Conservation (phyloP, 2,113 vertebrate species). For the Nesogale talazaci region DNA sequence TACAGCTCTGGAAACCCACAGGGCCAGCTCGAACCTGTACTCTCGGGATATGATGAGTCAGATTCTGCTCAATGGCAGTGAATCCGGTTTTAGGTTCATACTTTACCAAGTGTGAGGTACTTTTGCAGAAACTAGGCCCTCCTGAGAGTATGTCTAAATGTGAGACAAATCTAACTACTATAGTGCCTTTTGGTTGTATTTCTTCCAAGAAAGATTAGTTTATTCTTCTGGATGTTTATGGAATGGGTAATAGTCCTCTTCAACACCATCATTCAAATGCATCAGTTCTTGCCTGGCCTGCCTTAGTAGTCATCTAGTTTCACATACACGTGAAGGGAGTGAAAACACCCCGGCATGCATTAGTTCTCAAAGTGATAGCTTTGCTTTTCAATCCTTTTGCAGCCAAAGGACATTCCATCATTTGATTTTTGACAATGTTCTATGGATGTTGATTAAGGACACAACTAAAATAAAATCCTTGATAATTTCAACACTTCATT, state of each 20-base stretch:
- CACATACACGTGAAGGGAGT: neutral
- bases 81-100: neutral
- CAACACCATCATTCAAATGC: neutral
- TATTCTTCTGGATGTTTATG: neutral
- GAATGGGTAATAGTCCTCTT: neutral
- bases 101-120: neutral
- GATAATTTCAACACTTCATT: neutral
- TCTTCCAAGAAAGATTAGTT: neutral
- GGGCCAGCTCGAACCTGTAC: too few species aligned
- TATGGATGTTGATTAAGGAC: neutral
- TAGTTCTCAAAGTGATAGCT: neutral
- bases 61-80: too few species aligned
- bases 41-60: too few species aligned
- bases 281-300: neutral
- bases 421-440: neutral
- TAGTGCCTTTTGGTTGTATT: neutral
- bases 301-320: neutral
- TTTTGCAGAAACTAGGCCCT: neutral
- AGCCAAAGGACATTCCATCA: neutral
- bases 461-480: neutral
- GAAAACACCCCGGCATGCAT: neutral
- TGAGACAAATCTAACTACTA: neutral
- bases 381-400: neutral
- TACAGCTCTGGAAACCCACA: too few species aligned
- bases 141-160: neutral